Percentiles rank a stretch among this genome's conserved stretches.
Conservation (phyloP, 2,888 invertebrate genomes). For the Belgica antarctica region DNA sequence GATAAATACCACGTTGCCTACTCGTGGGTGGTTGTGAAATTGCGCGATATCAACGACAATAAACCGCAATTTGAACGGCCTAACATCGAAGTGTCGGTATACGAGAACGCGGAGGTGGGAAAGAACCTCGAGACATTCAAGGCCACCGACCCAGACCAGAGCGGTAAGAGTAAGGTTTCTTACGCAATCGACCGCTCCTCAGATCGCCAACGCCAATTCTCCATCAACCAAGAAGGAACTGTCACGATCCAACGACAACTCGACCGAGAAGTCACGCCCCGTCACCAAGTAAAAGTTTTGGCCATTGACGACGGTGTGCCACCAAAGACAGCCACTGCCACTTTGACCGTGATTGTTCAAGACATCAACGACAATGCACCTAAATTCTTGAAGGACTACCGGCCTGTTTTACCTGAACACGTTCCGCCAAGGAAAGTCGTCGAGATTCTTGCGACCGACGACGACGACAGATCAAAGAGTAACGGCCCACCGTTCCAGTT, state of each 20-base stretch:
- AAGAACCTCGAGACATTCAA: constrained; percentile 89
- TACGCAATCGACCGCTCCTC: constrained; percentile 90
- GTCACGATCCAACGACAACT: constrained; percentile 89
- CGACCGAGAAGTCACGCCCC: constrained; percentile 90
- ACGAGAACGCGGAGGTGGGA: constrained; percentile 89
- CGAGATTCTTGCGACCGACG: constrained; percentile 89
- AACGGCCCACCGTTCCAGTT: constrained; percentile 97
- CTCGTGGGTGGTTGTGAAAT: constrained; percentile 89
- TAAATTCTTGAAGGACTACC: constrained; percentile 85
- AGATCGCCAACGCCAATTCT: constrained; percentile 89
- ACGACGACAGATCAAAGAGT: constrained; percentile 89
- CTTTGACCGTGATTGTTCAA: constrained; percentile 88
- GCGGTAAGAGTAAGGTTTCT: constrained; percentile 85
- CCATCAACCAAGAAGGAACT: constrained; percentile 91
- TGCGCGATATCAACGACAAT: constrained; percentile 96
- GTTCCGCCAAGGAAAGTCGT: constrained; percentile 87
- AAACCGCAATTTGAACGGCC: constrained; percentile 92
- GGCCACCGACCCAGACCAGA: constrained; percentile 94
- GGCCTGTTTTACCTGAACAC: constrained; percentile 91
- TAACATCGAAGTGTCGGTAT: constrained; percentile 87
- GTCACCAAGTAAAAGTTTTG: constrained; percentile 93
- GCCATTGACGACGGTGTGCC: constrained; percentile 94
- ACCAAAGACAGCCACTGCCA: constrained; percentile 90
- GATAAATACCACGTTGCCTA: constrained; percentile 97
- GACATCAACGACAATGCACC: constrained; percentile 96